A percentile compares a stretch with the other conserved stretches of the same genome.
These are phyloP conservation scores for Oreortyx pictus DNA, from an alignment of 2,797 vertebrate genomes.

Conservation along the genomic window DNA sequence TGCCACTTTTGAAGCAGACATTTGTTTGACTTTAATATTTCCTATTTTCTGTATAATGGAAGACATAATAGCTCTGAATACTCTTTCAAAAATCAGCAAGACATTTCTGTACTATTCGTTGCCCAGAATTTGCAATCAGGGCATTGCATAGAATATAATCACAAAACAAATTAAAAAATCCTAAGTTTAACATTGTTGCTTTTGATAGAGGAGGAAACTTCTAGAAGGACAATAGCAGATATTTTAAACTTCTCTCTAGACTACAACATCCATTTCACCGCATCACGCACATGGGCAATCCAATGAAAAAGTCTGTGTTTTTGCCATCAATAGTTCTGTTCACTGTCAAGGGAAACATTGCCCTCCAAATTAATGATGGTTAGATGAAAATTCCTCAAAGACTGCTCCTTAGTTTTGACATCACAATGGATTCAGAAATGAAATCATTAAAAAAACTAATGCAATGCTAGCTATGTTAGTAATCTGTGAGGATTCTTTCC, in stretches of 20 bases:
- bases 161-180: neutral
- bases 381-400: neutral
- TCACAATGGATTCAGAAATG: neutral
- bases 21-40: conserved; percentile 42
- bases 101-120: conserved; percentile 29
- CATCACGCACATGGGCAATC: conserved; percentile 5
- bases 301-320: neutral
- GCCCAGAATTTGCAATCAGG: conserved; percentile 20
- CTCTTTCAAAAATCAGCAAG: conserved; percentile 45
- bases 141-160: neutral
- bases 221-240: neutral
- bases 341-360: neutral
- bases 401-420: neutral
- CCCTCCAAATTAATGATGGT: neutral
- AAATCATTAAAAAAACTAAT: neutral
- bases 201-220: conserved; percentile 36
- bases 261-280: neutral
- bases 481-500: neutral
- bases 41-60: conserved; percentile 47
- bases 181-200: neutral
- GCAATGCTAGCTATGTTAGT: conserved; percentile 1
- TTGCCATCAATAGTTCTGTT: conserved; percentile 3
- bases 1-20: neutral
- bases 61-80: neutral
- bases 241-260: neutral